Conservation (phyloP, 1,140 invertebrate species). For the Archivesica marissinica region DNA sequence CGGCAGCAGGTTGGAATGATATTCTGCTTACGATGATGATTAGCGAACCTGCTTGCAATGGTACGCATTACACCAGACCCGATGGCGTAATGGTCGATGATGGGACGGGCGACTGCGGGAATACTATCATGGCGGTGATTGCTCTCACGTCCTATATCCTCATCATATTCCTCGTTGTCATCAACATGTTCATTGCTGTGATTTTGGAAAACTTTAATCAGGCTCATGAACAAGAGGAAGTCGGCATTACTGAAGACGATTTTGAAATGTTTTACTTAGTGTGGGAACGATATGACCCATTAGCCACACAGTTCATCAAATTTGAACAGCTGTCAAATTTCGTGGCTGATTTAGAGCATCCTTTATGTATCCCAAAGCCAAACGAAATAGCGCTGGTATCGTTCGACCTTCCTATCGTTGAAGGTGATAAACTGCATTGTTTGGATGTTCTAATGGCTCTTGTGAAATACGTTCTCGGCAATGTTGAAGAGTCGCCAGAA, state of each 20-base stretch:
- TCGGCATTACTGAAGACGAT: conserved; percentile 97
- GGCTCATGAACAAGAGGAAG: conserved; percentile 97
- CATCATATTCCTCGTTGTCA: conserved; percentile 98
- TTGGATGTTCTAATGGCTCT: conserved; percentile 96
- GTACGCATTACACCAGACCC: conserved; percentile 88
- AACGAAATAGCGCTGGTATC: conserved; percentile 97
- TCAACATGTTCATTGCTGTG: conserved; percentile 99
- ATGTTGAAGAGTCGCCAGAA: conserved; percentile 97
- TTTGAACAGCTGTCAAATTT: conserved; percentile 97
- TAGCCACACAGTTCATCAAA: conserved; percentile 97
- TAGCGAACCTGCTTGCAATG: conserved; percentile 90
- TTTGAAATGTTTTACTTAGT: conserved; percentile 98
- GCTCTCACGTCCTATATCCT: conserved; percentile 98
- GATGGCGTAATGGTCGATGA: conserved; percentile 66
- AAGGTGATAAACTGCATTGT: conserved; percentile 98
- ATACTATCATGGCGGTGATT: conserved; percentile 93
- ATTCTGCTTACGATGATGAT: conserved; percentile 98
- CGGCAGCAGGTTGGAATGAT: conserved; percentile 98
- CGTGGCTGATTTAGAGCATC: conserved; percentile 96
- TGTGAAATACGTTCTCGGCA: conserved; percentile 94
- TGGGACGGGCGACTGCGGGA: conserved; percentile 96
- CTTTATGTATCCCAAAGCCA: conserved; percentile 94
- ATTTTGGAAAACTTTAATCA: conserved; percentile 99
- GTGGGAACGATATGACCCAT: conserved; percentile 98
- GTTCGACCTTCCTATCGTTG: conserved; percentile 97